Evolutionary conservation across 2,797 vertebrate genomes (phyloP).

Genomic region (Pelochelys cantorii): DNA sequence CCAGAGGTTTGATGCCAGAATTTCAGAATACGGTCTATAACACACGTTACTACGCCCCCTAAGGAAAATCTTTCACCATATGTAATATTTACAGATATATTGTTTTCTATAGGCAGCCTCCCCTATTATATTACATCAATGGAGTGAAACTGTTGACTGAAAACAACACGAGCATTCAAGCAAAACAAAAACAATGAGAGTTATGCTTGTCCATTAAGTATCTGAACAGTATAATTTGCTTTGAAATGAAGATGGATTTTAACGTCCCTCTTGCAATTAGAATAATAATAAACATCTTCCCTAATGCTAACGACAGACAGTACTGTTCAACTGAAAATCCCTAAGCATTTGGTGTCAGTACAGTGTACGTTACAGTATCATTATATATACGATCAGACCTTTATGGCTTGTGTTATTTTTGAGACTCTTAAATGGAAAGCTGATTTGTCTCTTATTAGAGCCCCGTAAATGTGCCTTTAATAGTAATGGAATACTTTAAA

Average conservation of each 20-base stretch:
- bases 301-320: slow-evolving; percentile 50
- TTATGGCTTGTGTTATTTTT: slow-evolving; percentile 65
- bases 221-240: slow-evolving; percentile 39
- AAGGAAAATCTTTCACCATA: background rate
- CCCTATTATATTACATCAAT: background rate
- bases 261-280: slow-evolving; percentile 67
- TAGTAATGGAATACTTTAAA: slow-evolving; percentile 66
- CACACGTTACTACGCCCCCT: background rate
- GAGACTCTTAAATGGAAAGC: slow-evolving; percentile 63
- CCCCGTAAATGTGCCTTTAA: slow-evolving; percentile 69
- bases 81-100: background rate
- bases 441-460: slow-evolving; percentile 73
- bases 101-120: background rate
- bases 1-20: background rate
- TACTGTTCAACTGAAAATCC: slow-evolving; percentile 47
- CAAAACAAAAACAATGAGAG: background rate
- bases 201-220: slow-evolving; percentile 15
- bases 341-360: slow-evolving; percentile 13
- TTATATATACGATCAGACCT: slow-evolving; percentile 63
- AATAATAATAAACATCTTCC: slow-evolving; percentile 66
- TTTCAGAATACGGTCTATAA: background rate
- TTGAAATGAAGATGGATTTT: slow-evolving; percentile 66
- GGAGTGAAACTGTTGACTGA: background rate
- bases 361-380: slow-evolving; percentile 48
- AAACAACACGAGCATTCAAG: background rate